Base-by-base conservation (phyloP, 1,140 invertebrate genomes). In the Cydia fagiglandana region DNA sequence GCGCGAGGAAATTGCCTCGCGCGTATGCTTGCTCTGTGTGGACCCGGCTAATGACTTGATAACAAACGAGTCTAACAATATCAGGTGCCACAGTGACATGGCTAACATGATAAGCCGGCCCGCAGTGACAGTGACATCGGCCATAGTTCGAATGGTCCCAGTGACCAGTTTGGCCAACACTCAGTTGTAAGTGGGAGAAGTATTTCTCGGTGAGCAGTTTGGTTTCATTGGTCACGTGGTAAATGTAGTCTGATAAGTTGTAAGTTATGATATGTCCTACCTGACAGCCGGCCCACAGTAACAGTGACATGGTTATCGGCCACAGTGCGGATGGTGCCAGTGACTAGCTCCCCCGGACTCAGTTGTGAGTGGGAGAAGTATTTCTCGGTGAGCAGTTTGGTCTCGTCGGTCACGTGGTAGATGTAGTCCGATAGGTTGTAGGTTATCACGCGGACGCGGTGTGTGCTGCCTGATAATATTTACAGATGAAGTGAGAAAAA, bases 381-480 rank as follows among this genome's bases (percentile, higher is more conserved):
- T 75, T 79, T 79, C 82, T 90, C 85, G 0, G 66, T 64, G 1
- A 92, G 77, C 15, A 87, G 20, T 1, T 77, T 45, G 1, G 79
- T 73, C 66, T 89, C 79, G 78, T 91, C 90, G 13, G 79, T 85
- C 53, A 92, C 82, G 0, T 85, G 84, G 81, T 92, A 92, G 53
- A 81, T 74, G 73, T 85, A 86, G 80, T 92, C 90, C 0, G 80
- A 79, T n/a, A 88, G 68, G 77, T 88, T 86, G 83, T 92, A 92
- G 56, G 79, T 80, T 0, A 91, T 73, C 7, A 92, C 81, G 1
- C 90, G 84, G 0, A 92, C 88, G 50, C 74, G 78, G 77, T 91
- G 90, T 0, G 30, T 78, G 45, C 89, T 90, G 34, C 89, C 90
- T 92, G 84, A 34, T 6, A 34, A 34, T 34, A 34, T 30, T 30